A percentile compares a stretch with the other conserved stretches of the same genome.
phyloP scores from a whole-genome alignment of 2,113 vertebrate species.

The Empidonax alnorum region DNA sequence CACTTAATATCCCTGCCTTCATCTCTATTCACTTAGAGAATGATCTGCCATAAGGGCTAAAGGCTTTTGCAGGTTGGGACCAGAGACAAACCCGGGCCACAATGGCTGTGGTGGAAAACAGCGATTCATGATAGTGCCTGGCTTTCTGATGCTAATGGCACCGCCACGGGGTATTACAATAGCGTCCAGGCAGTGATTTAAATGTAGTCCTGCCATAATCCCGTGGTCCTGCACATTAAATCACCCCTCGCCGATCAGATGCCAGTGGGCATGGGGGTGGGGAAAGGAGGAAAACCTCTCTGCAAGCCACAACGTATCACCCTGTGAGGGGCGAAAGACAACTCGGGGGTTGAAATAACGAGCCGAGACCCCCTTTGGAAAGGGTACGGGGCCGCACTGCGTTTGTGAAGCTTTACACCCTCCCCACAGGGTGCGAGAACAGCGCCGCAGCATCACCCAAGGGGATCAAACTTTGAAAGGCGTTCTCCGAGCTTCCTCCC shows the following conservation, averaged over 20 bases:
- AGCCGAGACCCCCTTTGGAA: not conserved
- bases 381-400: fast-evolving
- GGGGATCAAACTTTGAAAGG: not conserved
- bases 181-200: conserved; percentile 60
- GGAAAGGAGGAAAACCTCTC: not conserved
- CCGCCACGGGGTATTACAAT: conserved; percentile 65
- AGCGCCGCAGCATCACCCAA: not conserved
- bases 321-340: not conserved
- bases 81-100: conserved; percentile 72
- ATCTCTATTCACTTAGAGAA: conserved; percentile 97
- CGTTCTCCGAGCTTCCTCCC: not conserved
- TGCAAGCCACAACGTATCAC: not conserved
- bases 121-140: conserved; percentile 55
- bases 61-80: conserved; percentile 81
- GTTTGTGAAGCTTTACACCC: no score
- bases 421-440: not conserved
- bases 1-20: conserved; percentile 99
- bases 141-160: conserved; percentile 82
- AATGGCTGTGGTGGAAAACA: conserved; percentile 72
- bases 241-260: conserved; percentile 43
- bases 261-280: conserved; percentile 12
- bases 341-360: fast-evolving
- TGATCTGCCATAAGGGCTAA: conserved; percentile 90
- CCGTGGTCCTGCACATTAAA: conserved; percentile 63
- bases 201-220: conserved; percentile 48